phyloP scores from a whole-genome alignment of 2,888 invertebrate genomes.

The Phaonia tiefii region DNA sequence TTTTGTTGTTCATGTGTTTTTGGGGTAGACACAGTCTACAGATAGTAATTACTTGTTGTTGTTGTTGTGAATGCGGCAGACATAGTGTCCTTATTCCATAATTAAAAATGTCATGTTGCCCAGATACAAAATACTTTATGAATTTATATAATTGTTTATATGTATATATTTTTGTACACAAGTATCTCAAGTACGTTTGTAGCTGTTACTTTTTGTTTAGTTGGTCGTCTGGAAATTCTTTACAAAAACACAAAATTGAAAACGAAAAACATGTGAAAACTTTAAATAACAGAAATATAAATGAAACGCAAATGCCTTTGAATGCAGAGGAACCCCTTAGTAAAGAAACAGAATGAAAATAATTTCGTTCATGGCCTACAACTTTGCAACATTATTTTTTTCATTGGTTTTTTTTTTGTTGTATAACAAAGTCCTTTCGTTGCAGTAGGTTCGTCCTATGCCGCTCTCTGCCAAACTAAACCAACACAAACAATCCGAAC shows the following conservation, averaged over 20 bases:
- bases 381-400: conserved; percentile 41
- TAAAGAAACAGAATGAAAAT: conserved; percentile 40
- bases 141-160: conserved; percentile 16
- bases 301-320: conserved; percentile 57
- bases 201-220: conserved; percentile 13
- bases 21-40: background rate
- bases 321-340: conserved; percentile 16
- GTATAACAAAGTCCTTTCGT: background rate
- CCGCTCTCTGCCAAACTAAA: conserved; percentile 19
- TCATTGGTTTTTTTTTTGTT: too few relatives aligned
- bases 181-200: background rate
- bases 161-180: background rate
- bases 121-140: conserved; percentile 4
- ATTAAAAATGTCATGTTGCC: conserved; percentile 64
- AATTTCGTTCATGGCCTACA: conserved; percentile 66
- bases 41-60: conserved; percentile 49
- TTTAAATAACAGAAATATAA: conserved; percentile 54
- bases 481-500: conserved; percentile 29
- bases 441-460: conserved; percentile 31
- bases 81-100: conserved; percentile 69
- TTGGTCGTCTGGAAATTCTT: background rate
- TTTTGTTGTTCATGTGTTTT: background rate
- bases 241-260: background rate
- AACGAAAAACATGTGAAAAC: conserved; percentile 17
- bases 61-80: conserved; percentile 54